These are phyloP conservation scores for Caenorhabditis zanzibari DNA, from an alignment of 2,888 invertebrate species.

Conservation along the genomic window DNA sequence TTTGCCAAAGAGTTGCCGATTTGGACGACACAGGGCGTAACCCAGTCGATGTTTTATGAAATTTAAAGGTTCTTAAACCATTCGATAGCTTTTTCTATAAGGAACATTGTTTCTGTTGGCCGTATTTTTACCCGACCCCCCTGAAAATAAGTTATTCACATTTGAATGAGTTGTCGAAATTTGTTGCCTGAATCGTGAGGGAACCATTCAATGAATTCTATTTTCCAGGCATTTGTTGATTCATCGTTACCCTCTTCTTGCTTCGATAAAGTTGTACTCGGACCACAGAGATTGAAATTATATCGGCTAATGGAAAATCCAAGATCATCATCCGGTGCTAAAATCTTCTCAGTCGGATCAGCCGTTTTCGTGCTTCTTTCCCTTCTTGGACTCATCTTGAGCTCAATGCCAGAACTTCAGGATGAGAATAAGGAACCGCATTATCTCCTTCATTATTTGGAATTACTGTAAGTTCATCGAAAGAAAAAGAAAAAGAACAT, in stretches of 20 bases:
- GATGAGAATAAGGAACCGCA: constrained; percentile 76
- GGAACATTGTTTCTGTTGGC: too few relatives aligned
- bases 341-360: constrained; percentile 80
- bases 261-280: constrained; percentile 78
- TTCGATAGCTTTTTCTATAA: too few relatives aligned
- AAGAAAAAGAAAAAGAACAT: not conserved
- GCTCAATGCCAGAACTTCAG: constrained; percentile 82
- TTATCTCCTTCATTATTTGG: constrained; percentile 62
- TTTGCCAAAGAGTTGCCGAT: too few relatives aligned
- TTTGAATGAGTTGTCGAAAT: too few relatives aligned
- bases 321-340: constrained; percentile 77
- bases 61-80: too few relatives aligned
- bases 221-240: constrained; percentile 75
- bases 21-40: too few relatives aligned
- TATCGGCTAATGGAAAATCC: constrained; percentile 81
- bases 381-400: constrained; percentile 78
- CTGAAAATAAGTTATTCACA: too few relatives aligned
- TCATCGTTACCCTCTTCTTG: constrained; percentile 71
- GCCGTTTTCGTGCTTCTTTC: constrained; percentile 81
- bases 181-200: too few relatives aligned
- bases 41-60: too few relatives aligned
- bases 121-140: too few relatives aligned
- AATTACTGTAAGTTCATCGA: constrained; percentile 45
- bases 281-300: constrained; percentile 60
- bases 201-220: too few relatives aligned